Evolutionary conservation across 2,797 vertebrate species (phyloP), one percentile per base, ranked within the genome.

Genomic region (Platalea minor): DNA sequence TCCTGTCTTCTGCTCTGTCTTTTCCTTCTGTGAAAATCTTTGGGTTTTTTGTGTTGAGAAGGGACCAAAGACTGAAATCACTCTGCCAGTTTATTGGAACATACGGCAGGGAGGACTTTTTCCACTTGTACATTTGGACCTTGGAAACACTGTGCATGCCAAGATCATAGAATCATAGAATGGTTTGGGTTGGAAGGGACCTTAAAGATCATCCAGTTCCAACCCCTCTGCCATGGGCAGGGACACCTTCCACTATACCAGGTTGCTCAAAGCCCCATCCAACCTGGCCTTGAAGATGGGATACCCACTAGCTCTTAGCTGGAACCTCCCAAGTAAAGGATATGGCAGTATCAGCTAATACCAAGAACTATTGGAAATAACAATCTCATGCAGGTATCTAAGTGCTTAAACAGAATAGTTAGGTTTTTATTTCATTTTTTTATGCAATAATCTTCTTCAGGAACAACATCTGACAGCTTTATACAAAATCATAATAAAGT

Each of bases 361-460:
- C 85, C 85, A 92, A 87, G 50, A 53, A 76, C 60, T 83, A 54
- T 9, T 84, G 70, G 63, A 94, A 96, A 72, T 87, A 82, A 76
- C 85, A 93, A 88, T 92, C 93, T 88, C 76, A 73, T 82, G 72
- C 85, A 59, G 91, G 88, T 86, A 94, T 87, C 37, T 67, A 82
- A 96, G 48, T 93, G 92, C 89, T 97, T 96, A 94, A 97, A 95
- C 80, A 95, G 93, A 95, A 93, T 81, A 97, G 92, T 95, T 81
- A 87, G 46, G 65, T 20, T 51, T 56, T 94, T 75, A 29, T 90
- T 97, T 97, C 94, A 79, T 33, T 9, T 78, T 95, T 96, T 96
- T 85, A 69, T 90, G 86, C 89, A 97, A 82, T 97, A 96, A 96
- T 95, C 91, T 93, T 97, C 95, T 93, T 85, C 77, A 88, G 96